Evolutionary conservation across 2,888 invertebrate genomes (phyloP), one percentile per base, ranked within the genome.

Genomic region (Rhorus exstirpatorius): DNA sequence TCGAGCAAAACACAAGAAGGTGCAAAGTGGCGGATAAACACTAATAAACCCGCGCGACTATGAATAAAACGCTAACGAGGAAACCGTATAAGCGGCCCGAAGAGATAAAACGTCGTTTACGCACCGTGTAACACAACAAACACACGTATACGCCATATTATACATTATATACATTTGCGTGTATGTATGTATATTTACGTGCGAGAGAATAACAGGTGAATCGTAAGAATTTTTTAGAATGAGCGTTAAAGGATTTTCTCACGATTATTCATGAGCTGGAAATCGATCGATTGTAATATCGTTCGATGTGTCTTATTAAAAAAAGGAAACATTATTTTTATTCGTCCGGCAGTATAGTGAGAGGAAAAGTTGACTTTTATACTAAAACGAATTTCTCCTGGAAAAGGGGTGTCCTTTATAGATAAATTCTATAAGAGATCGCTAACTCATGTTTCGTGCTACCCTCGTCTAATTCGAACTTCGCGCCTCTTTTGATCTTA

Each of bases 1-100:
- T 53, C 63, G 53, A 72, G 78, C 53, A 35, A 63, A 77, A 58
- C 61, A 41, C 58, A 72, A 53, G 88, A 86, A 87, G 89, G 90
- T 89, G 89, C 87, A 88, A 89, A 89, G 89, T 90, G 88, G 87
- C 85, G 88, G 86, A 88, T 87, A 90, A 90, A 89, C 89, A 90
- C 81, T 88, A 90, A 90, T 90, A 89, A 90, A 89, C 89, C 88
- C 86, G 58, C 67, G 14, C 55, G 35, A 87, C 88, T 87, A 89
- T 89, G 89, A 90, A 90, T 89, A 89, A 89, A 90, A 88, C 86
- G 87, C 88, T 89, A 89, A 90, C 89, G 88, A 88, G 84, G 78
- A 65, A 83, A 83, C 83, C 83, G 78, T 84, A 84, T 84, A 84
- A 84, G 83, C 63, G 70, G 51, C 35, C 74, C 79, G 68, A n/a